Conservation (phyloP, 1,140 invertebrate species). For the Brachionus koreanus region DNA sequence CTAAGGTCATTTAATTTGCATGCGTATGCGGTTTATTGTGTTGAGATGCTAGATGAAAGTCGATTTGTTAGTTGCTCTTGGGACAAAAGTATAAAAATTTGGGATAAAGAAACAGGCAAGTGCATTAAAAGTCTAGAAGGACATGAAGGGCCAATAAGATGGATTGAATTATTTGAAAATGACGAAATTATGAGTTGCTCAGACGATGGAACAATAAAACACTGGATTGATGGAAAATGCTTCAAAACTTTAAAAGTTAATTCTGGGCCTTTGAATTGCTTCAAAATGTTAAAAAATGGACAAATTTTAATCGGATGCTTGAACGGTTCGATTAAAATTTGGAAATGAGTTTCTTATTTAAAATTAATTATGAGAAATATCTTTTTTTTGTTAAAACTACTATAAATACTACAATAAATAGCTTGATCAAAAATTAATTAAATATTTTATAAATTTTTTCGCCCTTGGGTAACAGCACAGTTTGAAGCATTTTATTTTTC, state of each 20-base stretch:
- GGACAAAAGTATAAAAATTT: slow-evolving; percentile 49
- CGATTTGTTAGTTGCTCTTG: slow-evolving; percentile 51
- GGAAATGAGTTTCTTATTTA: not conserved
- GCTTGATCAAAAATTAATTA: not conserved
- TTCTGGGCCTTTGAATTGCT: not conserved
- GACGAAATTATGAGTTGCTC: not conserved
- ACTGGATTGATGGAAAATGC: not conserved
- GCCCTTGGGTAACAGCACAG: too few species aligned
- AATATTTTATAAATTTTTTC: too few species aligned
- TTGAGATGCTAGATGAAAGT: slow-evolving; percentile 48
- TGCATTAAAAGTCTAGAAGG: slow-evolving; percentile 48
- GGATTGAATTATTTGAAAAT: slow-evolving; percentile 37
- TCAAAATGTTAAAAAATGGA: not conserved
- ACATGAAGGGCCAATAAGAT: slow-evolving; percentile 50
- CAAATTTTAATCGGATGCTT: not conserved
- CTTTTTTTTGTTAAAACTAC: too few species aligned
- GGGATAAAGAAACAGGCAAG: slow-evolving; percentile 48
- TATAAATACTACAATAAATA: not conserved
- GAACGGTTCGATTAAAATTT: not conserved
- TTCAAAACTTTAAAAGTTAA: not conserved
- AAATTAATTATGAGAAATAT: too few species aligned
- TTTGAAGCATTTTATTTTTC: too few species aligned
- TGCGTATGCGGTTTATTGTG: not conserved
- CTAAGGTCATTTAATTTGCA: not conserved
- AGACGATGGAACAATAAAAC: not conserved